Conservation (phyloP, 2,113 vertebrate genomes). For the Anoplopoma fimbria region DNA sequence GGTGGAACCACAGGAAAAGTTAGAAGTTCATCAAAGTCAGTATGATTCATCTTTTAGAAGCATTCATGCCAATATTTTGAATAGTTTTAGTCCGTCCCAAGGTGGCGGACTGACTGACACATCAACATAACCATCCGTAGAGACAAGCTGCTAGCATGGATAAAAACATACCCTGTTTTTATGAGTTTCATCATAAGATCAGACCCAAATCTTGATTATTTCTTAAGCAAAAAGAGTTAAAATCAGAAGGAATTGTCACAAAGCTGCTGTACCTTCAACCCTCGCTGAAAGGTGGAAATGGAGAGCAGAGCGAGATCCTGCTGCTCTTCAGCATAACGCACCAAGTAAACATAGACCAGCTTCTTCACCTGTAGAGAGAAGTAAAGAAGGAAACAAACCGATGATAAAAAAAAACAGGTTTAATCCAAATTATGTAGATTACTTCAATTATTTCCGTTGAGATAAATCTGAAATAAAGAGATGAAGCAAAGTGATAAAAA, state of each 20-base stretch:
- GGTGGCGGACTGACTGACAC: background rate
- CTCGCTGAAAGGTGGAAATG: conserved; percentile 98
- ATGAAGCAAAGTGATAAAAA: conserved; percentile 32
- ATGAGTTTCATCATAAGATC: background rate
- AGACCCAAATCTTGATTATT: background rate
- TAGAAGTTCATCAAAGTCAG: no score
- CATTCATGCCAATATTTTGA: background rate
- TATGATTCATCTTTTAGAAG: no score
- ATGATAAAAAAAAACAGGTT: background rate
- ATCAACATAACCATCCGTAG: background rate
- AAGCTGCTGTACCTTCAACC: conserved; percentile 89
- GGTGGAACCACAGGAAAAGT: no score
- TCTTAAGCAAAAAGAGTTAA: background rate
- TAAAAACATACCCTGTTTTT: background rate
- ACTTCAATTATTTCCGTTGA: conserved; percentile 23
- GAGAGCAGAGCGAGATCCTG: conserved; percentile 97
- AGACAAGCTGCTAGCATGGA: background rate
- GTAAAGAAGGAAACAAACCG: conserved; percentile 2
- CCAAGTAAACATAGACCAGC: conserved; percentile 97
- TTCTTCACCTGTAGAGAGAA: conserved; percentile 91
- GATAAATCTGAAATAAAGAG: conserved; percentile 5
- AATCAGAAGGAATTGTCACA: background rate
- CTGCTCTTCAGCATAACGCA: conserved; percentile 97
- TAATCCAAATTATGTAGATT: conserved; percentile 35
- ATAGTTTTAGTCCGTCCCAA: background rate